Evolutionary conservation across 2,113 vertebrate species (phyloP), one percentile per base, ranked within the genome.

Genomic region (Smithornis capensis): DNA sequence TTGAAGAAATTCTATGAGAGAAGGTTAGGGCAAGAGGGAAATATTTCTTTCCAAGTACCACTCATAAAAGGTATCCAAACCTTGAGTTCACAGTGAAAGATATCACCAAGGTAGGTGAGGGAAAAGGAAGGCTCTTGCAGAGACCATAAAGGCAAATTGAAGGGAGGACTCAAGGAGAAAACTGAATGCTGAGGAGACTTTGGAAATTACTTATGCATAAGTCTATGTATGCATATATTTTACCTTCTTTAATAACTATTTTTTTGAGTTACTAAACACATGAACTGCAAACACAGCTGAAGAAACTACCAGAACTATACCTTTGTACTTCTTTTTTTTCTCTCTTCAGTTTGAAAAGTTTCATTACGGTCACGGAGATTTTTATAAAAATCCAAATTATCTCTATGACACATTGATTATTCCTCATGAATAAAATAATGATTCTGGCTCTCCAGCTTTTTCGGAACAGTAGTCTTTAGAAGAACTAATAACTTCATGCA

Each of bases 351-450:
- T 91, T 82, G 53, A 95, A 60, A 83, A 73, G 37, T 80, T 93
- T 91, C 79, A 86, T 69, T 91, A 57, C n/a, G 47, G 79, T 86
- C 56, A 92, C 0, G 2, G 82, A 95, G 77, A 95, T 77, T 91
- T 94, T 90, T 90, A 70, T 91, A 87, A 88, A 93, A 92, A 85
- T 92, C 21, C 77, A 92, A 47, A 62, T 82, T 92, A 92, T 87
- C 83, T 92, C 83, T 90, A 62, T 92, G 89, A 93, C 84, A 90
- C 77, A 93, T 62, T 87, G 90, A 96, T 96, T 96, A 96, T 93
- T 92, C 44, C 86, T 96, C 94, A 96, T 93, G 95, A 96, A 97
- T 95, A 97, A 92, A 95, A 88, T 91, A 88, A 90, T 89, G 45
- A 89, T 89, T 82, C 89, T 92, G 37, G 42, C 57, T 94, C 53